phyloP scores from a whole-genome alignment of 2,113 vertebrate species.

The Balaeniceps rex region DNA sequence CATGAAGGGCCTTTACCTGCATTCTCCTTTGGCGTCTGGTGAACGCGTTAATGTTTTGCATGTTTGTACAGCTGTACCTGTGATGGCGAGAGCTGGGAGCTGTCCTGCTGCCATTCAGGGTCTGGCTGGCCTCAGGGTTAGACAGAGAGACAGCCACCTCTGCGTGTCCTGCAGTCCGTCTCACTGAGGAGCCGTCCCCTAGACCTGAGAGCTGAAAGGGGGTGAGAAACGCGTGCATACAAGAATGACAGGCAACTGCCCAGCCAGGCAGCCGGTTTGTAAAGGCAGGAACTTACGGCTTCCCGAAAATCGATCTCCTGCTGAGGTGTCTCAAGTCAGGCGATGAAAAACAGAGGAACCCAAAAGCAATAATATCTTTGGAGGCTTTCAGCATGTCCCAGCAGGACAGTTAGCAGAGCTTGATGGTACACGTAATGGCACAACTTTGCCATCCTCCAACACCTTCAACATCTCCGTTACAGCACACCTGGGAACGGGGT shows the following conservation, averaged over 20 bases:
- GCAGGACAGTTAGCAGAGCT: neutral
- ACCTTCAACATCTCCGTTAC: neutral
- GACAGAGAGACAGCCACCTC: too few relatives aligned
- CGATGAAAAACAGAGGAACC: neutral
- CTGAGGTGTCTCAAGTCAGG: neutral
- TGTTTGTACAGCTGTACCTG: neutral
- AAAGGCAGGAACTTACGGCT: neutral
- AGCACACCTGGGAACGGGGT: neutral
- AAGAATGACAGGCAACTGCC: neutral
- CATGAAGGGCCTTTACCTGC: neutral
- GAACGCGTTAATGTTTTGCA: neutral
- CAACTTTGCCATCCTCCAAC: neutral
- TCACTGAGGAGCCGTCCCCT: neutral
- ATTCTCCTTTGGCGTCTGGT: neutral
- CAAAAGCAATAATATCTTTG: neutral
- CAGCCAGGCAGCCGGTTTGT: neutral
- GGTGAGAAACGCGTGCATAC: neutral
- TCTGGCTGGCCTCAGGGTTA: neutral
- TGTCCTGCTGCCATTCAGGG: neutral
- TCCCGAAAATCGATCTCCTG: neutral
- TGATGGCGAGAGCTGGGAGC: neutral
- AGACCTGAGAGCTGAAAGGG: neutral
- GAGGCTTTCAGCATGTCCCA: neutral
- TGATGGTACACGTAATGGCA: rapidly evolving
- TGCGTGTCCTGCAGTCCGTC: rapidly evolving